Evolutionary conservation across 1,140 invertebrate species (phyloP), one percentile per base, ranked within the genome.

Genomic region (Scaptodrosophila lebanonensis): DNA sequence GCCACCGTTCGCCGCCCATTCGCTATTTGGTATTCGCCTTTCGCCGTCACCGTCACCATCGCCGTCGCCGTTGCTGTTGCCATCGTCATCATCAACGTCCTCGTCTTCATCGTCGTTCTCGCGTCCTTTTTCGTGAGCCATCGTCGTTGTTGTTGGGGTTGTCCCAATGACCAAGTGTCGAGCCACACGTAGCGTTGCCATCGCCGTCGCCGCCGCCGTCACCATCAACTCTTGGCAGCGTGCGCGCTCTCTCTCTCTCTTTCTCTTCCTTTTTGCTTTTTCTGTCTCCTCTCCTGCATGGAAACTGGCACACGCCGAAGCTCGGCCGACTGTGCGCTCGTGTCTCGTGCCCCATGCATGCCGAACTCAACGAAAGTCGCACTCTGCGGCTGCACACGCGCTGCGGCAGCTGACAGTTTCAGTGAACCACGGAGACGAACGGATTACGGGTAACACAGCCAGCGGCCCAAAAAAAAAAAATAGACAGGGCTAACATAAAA

Each of bases 361-460:
- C 13, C 48, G 50, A 65, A 72, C 73, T 82, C 32, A 85, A 85
- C 83, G 83, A 85, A 85, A 79, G 62, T 77, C 67, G 59, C 63
- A 82, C 75, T 85, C 72, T 72, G 68, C 60, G 57, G 59, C 68
- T 57, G 66, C 61, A 76, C 62, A 76, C 68, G 61, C 57, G 68
- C 58, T 75, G 67, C 66, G 67, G 68, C 75, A 72, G 71, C 75
- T 83, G 75, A 73, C 84, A 85, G 83, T 85, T 85, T 85, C 75
- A 85, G 83, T 85, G 83, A 85, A 85, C 83, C 83, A 84, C 77
- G 73, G 83, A 85, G 83, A 76, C 76, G 83, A 83, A 85, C 83
- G 83, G 73, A 79, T 82, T 84, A 76, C 83, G 83, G 83, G 83
- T 84, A 85, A 85, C 61, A 44, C 30, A 76, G 62, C 66, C 38